Conservation (phyloP, 2,888 invertebrate species). For the Archips crataeganus region DNA sequence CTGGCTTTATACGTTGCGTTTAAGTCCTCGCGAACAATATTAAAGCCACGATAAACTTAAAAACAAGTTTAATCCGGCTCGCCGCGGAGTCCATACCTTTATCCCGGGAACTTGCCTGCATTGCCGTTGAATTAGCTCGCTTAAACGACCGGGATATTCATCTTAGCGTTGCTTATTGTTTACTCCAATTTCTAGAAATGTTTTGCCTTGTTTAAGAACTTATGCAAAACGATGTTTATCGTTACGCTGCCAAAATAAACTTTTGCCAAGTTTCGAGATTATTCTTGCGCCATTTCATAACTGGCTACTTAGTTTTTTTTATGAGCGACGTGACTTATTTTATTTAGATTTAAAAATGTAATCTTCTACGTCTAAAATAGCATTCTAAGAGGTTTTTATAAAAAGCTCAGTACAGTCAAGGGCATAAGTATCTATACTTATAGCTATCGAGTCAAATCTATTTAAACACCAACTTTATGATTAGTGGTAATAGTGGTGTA, state of each 20-base stretch:
- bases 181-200: slow-evolving; percentile 24
- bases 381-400: too few species aligned
- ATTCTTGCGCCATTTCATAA: slow-evolving; percentile 19
- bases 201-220: slow-evolving; percentile 19
- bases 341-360: too few species aligned
- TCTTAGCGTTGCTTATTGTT: slow-evolving; percentile 40
- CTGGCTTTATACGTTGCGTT: slow-evolving; percentile 73
- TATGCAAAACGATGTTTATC: slow-evolving; percentile 29
- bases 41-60: slow-evolving; percentile 83
- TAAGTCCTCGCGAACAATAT: slow-evolving; percentile 81
- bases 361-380: too few species aligned
- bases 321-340: slow-evolving; percentile 1
- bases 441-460: too few species aligned
- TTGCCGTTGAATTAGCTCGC: slow-evolving; percentile 64
- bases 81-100: slow-evolving; percentile 68
- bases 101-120: slow-evolving; percentile 45
- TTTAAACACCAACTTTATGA: too few species aligned
- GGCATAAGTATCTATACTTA: too few species aligned
- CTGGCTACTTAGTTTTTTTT: neutral
- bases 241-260: slow-evolving; percentile 32
- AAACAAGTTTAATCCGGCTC: slow-evolving; percentile 83
- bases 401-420: too few species aligned
- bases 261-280: slow-evolving; percentile 39
- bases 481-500: too few species aligned
- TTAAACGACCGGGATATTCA: slow-evolving; percentile 38